phyloP scores from a whole-genome alignment of 2,888 invertebrate species.

The Lasioglossum malachurum region DNA sequence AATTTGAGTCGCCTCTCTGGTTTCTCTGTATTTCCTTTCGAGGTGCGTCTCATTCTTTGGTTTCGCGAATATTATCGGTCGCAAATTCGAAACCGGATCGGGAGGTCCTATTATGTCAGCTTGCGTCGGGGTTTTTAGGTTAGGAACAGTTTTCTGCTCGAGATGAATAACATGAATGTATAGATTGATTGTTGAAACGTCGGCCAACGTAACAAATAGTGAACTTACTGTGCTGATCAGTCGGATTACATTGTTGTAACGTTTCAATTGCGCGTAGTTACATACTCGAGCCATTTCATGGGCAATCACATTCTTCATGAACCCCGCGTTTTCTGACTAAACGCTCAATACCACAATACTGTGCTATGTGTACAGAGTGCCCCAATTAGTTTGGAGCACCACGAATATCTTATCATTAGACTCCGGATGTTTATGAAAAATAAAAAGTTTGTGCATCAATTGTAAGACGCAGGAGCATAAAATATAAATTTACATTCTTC shows the following conservation, averaged over 20 bases:
- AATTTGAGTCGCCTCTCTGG: constrained; percentile 89
- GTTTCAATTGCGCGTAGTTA: constrained; percentile 29
- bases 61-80: constrained; percentile 89
- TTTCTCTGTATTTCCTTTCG: constrained; percentile 88
- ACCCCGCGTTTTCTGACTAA: background rate
- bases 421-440: too few relatives aligned
- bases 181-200: background rate
- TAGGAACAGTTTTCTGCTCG: constrained; percentile 49
- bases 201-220: background rate
- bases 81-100: constrained; percentile 92
- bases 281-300: constrained; percentile 34
- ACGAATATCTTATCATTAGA: background rate
- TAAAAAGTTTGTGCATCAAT: too few relatives aligned
- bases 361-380: background rate
- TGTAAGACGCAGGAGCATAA: too few relatives aligned
- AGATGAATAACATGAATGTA: constrained; percentile 24
- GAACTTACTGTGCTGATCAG: constrained; percentile 50
- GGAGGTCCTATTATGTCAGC: constrained; percentile 89
- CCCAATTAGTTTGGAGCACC: background rate
- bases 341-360: background rate
- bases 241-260: constrained; percentile 13
- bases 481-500: too few relatives aligned
- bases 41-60: constrained; percentile 88
- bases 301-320: constrained; percentile 11
- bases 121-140: constrained; percentile 43